Conservation (phyloP, 2,888 invertebrate species). For the Drosophila subquinaria region DNA sequence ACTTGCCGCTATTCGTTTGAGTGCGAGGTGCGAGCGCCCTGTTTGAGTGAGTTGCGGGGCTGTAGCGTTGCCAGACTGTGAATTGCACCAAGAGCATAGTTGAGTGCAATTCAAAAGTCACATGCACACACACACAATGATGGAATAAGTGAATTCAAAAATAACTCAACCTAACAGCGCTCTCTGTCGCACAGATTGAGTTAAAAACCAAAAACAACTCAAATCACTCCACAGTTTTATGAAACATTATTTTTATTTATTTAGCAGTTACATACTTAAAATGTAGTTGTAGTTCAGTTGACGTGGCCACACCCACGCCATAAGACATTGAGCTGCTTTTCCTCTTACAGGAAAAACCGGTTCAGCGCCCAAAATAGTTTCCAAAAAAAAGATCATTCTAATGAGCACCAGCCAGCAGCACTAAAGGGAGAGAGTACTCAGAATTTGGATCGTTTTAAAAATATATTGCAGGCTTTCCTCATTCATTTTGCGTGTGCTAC, state of each 20-base stretch:
- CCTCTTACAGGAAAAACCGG: slow-evolving; percentile 39
- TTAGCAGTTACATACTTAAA: slow-evolving; percentile 68
- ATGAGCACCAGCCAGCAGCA: slow-evolving; percentile 38
- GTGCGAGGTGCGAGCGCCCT: slow-evolving; percentile 5
- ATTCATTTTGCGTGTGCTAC: slow-evolving; percentile 27
- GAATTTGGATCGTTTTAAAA: slow-evolving; percentile 47
- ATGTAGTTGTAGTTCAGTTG: slow-evolving; percentile 17
- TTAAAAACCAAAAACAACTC: neutral
- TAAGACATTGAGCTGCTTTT: slow-evolving; percentile 28
- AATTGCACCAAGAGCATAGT: neutral
- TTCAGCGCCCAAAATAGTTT: slow-evolving; percentile 38
- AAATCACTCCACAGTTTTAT: slow-evolving; percentile 16
- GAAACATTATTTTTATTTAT: slow-evolving; percentile 61
- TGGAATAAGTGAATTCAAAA: slow-evolving; percentile 49
- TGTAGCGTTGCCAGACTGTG: slow-evolving; percentile 48
- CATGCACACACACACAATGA: slow-evolving; percentile 21
- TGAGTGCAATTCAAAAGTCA: slow-evolving; percentile 32
- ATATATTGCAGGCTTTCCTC: slow-evolving; percentile 58
- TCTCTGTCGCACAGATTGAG: slow-evolving; percentile 4
- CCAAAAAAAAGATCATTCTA: slow-evolving; percentile 25
- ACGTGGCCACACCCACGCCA: slow-evolving; percentile 47
- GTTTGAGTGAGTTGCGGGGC: slow-evolving; percentile 28
- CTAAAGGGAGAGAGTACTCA: slow-evolving; percentile 5
- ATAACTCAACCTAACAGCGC: slow-evolving; percentile 49
- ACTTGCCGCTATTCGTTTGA: slow-evolving; percentile 32